Percentiles rank a stretch among this genome's conserved stretches.
phyloP scores from a whole-genome alignment of 2,113 vertebrate genomes.

The Coptodon bakossiorum region DNA sequence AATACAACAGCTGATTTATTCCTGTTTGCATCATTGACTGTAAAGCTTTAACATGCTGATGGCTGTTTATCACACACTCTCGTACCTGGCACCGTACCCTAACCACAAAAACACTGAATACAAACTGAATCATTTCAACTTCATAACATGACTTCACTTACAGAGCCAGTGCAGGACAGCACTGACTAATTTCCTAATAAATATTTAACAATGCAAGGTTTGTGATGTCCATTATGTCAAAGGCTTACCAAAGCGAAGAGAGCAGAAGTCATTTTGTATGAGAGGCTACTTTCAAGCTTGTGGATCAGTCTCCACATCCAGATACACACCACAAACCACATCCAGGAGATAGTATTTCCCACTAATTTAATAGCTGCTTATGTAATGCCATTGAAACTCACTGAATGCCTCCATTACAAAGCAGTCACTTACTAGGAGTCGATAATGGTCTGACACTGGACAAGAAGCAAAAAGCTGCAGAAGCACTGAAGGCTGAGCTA shows the following conservation, averaged over 20 bases:
- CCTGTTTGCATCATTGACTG: not conserved
- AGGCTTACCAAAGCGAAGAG: not conserved
- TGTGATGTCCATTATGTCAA: not conserved
- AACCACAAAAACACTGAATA: not conserved
- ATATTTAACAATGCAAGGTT: not conserved
- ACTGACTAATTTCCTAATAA: not conserved
- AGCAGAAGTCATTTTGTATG: not conserved
- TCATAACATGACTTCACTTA: not conserved
- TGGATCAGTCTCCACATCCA: not conserved
- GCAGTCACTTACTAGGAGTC: constrained; percentile 8
- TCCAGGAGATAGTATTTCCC: constrained; percentile 29
- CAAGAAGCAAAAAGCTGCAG: not conserved
- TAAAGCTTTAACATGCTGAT: not conserved
- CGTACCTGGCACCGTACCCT: not conserved
- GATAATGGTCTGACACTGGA: constrained; percentile 6
- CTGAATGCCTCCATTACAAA: constrained; percentile 26
- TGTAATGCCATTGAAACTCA: not conserved
- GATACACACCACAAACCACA: constrained; percentile 13
- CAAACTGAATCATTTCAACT: not conserved
- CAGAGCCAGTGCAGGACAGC: not conserved
- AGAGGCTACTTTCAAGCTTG: not conserved
- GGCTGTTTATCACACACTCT: not conserved
- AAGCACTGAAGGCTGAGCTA: not conserved
- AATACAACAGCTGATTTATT: not conserved
- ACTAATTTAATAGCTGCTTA: constrained; percentile 30